Base-by-base conservation (phyloP, 2,113 vertebrate species). In the Sapayoa aenigma region DNA sequence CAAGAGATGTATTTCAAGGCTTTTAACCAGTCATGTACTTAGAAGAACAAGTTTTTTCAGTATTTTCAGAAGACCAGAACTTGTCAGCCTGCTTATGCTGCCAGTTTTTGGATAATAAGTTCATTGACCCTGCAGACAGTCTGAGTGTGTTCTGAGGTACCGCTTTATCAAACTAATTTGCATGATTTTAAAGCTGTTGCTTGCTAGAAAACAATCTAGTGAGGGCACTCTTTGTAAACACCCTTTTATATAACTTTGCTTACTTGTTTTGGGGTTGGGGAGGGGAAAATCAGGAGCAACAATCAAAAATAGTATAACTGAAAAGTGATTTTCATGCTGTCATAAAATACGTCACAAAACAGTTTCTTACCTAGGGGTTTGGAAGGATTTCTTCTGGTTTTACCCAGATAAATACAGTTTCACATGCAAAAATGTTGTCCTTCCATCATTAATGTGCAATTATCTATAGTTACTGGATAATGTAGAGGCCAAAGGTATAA, bases 161-260 rank as follows among this genome's bases (percentile, higher is more conserved):
- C 0, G 25, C 75, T 59, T 96, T 96, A 95, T 95, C 87, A 85
- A 90, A 93, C 79, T 96, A 56, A 96, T 97, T 97, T 96, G 94
- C 94, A 96, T 95, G 88, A 91, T 92, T 96, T 94, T 91, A 80
- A 92, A 94, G 95, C 83, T 91, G 39, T 85, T 94, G 63, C 91
- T 95, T 88, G 47, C 94, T 95, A 90, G 87, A 91, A 94, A 80
- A 90, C 67, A 91, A 62, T 80, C 76, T 85, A 83, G 87, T 72
- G 66, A 87, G 84, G 39, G 22, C 5, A 9, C n/a, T 67, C 52
- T 82, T 94, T 68, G 62, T 89, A 89, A 95, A 80, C 53, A 91
- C 31, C 21, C 74, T 82, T 89, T 96, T 96, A 63, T 81, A 33
- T 93, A 86, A 81, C 47, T 87, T 93, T 39, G 5, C 49, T 76